Conservation (phyloP, 2,797 vertebrate species). For the Falco novaeseelandiae region DNA sequence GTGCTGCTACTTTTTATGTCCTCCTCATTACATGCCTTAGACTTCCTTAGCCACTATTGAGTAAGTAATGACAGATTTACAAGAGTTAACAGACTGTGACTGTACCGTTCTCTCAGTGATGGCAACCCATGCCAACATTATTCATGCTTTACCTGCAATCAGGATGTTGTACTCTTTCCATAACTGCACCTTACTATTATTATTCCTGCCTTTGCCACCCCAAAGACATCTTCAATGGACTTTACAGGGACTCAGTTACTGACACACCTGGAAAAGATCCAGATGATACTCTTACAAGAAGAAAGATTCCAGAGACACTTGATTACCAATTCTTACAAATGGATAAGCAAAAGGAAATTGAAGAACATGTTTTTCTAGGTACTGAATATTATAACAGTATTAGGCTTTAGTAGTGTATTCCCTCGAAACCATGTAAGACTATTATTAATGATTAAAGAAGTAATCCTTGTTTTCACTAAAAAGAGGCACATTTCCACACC, state of each 20-base stretch:
- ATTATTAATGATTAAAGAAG: neutral
- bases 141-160: neutral
- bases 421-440: neutral
- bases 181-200: neutral
- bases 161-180: neutral
- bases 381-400: neutral
- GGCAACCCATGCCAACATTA: neutral
- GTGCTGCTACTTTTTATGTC: neutral
- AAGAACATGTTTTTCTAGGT: neutral
- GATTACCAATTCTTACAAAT: neutral
- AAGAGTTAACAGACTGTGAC: neutral
- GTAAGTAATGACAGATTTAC: neutral
- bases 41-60: neutral
- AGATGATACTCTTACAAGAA: neutral
- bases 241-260: neutral
- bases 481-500: neutral
- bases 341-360: neutral
- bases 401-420: neutral
- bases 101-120: neutral
- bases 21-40: neutral
- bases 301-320: neutral
- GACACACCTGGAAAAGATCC: neutral
- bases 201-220: neutral
- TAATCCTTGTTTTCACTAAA: neutral
- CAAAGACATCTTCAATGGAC: neutral